Evolutionary conservation across 2,888 invertebrate genomes (phyloP).

Genomic region (Diachrysia chrysitis): DNA sequence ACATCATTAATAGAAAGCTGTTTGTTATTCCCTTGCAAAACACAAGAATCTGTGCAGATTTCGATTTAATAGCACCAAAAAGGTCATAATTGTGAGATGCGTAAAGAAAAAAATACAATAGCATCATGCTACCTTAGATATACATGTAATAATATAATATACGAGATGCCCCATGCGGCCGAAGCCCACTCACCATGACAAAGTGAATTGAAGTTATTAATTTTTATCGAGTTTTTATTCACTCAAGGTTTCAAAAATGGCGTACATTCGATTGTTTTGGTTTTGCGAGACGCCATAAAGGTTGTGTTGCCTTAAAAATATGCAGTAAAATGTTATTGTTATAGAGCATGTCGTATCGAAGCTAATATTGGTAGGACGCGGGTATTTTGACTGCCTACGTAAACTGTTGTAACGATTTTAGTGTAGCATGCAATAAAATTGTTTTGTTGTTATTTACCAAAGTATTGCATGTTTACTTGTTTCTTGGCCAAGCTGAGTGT

Average conservation of each 20-base stretch:
- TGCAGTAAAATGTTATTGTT: slow-evolving; percentile 31
- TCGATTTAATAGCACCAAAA: neutral
- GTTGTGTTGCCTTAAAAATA: slow-evolving; percentile 14
- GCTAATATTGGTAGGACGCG: slow-evolving; percentile 10
- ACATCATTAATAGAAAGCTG: neutral
- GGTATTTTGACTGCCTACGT: slow-evolving; percentile 12
- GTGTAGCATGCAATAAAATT: neutral
- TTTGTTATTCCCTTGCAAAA: neutral
- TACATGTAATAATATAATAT: neutral
- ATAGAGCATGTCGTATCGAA: slow-evolving; percentile 10
- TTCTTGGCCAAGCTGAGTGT: neutral
- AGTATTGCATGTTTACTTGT: neutral
- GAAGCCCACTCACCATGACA: neutral
- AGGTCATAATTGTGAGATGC: neutral
- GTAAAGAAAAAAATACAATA: neutral
- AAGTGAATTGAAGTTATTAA: slow-evolving; percentile 4
- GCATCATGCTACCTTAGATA: neutral
- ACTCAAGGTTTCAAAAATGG: slow-evolving; percentile 11
- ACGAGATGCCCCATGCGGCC: neutral
- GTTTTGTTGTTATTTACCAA: neutral
- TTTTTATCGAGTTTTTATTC: slow-evolving; percentile 21
- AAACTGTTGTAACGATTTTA: slow-evolving; percentile 52
- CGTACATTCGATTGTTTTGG: slow-evolving; percentile 6
- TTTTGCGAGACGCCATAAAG: slow-evolving; percentile 17
- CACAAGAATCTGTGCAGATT: neutral